phyloP scores from a whole-genome alignment of 2,797 vertebrate species.

The Avahi laniger region DNA sequence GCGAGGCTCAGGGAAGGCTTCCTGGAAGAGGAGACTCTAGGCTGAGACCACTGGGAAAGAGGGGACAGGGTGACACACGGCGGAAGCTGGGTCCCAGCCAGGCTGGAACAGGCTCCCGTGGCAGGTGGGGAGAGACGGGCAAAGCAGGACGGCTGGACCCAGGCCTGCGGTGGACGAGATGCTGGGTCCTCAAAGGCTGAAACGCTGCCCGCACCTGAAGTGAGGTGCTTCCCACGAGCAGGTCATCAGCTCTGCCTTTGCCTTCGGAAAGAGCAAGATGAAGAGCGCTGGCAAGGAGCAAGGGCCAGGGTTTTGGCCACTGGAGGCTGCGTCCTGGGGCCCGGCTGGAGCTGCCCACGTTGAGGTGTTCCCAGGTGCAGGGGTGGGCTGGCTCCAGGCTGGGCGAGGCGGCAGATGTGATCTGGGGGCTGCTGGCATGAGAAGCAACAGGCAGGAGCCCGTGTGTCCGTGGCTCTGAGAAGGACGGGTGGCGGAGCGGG shows the following conservation, averaged over 20 bases:
- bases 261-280: not conserved
- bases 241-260: not conserved
- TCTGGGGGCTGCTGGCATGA: not conserved
- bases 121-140: not conserved
- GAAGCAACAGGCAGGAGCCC: not conserved
- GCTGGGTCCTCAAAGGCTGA: not conserved
- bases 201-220: not conserved
- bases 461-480: fast-evolving
- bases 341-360: not conserved
- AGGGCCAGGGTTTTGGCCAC: not conserved
- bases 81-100: not conserved
- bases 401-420: not conserved
- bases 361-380: not conserved
- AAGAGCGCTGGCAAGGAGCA: not conserved
- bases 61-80: not conserved
- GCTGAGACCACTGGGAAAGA: not conserved
- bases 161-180: not conserved
- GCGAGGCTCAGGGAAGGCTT: not conserved
- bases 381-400: not conserved
- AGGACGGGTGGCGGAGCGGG: fast-evolving
- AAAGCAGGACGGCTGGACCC: not conserved
- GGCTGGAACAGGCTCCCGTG: not conserved
- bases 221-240: not conserved
- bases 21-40: not conserved
- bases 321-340: not conserved